Evolutionary conservation across 1,140 invertebrate species (phyloP).

Genomic region (Drosophila simulans): DNA sequence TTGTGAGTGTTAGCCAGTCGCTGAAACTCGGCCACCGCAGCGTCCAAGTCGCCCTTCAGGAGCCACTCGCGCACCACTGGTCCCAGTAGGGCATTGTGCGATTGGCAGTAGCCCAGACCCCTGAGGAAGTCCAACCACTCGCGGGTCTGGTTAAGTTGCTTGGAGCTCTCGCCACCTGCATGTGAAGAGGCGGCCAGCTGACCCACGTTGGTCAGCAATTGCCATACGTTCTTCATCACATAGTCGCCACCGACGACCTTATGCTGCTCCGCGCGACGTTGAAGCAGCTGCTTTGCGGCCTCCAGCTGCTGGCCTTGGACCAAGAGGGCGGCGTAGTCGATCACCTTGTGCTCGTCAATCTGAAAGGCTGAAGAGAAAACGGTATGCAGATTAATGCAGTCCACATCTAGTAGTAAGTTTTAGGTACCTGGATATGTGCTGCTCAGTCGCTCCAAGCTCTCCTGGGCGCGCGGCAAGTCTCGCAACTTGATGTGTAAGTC

Average conservation of each 20-base stretch:
- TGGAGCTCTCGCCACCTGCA: background rate
- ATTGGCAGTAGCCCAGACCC: constrained; percentile 84
- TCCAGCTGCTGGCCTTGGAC: constrained; percentile 81
- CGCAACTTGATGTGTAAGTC: constrained; percentile 82
- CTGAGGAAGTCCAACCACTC: constrained; percentile 77
- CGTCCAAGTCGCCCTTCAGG: constrained; percentile 78
- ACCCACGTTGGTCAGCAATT: constrained; percentile 84
- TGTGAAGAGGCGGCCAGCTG: constrained; percentile 34
- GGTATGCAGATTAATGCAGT: background rate
- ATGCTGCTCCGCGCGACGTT: constrained; percentile 50
- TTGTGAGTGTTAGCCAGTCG: constrained; percentile 74
- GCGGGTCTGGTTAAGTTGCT: constrained; percentile 43
- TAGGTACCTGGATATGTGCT: constrained; percentile 63
- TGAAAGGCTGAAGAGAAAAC: constrained; percentile 66
- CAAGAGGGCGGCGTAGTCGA: constrained; percentile 85
- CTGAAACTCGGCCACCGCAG: constrained; percentile 82
- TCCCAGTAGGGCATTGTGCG: constrained; percentile 84
- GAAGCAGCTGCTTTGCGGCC: constrained; percentile 83
- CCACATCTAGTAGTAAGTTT: background rate
- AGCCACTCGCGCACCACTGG: constrained; percentile 85
- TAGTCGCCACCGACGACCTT: constrained; percentile 56
- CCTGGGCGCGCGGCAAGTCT: constrained; percentile 80
- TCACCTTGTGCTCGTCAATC: constrained; percentile 86
- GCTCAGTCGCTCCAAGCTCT: constrained; percentile 67
- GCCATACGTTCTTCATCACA: constrained; percentile 82